A percentile compares a stretch with the other conserved stretches of the same genome.
Evolutionary conservation across 2,888 invertebrate species (phyloP).

Genomic region (Polydesmus complanatus): DNA sequence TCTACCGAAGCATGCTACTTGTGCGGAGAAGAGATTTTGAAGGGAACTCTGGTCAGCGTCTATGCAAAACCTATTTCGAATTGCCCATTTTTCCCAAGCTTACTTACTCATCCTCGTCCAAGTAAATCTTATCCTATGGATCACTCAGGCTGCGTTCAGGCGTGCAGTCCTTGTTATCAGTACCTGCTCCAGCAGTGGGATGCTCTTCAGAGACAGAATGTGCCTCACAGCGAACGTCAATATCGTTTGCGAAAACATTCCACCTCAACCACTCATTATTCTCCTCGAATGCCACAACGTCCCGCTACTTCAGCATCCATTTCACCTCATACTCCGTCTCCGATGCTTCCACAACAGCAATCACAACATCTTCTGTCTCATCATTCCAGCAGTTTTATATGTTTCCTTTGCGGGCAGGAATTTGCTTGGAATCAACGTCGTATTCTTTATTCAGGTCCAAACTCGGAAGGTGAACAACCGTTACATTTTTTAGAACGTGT

Average conservation of each 20-base stretch:
- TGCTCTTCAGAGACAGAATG: constrained; percentile 53
- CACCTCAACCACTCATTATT: constrained; percentile 42
- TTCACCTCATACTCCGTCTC: neutral
- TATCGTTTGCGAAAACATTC: constrained; percentile 67
- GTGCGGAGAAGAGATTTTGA: constrained; percentile 73
- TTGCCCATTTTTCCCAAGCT: constrained; percentile 35
- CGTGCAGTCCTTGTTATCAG: constrained; percentile 69
- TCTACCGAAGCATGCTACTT: constrained; percentile 71
- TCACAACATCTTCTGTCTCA: neutral
- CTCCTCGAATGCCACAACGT: neutral
- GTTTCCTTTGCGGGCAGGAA: constrained; percentile 75
- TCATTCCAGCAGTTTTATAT: constrained; percentile 48
- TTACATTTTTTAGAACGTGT: constrained; percentile 75
- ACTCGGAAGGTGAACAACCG: constrained; percentile 73
- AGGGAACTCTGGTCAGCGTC: constrained; percentile 56
- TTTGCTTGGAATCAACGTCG: constrained; percentile 59
- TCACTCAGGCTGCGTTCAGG: constrained; percentile 56
- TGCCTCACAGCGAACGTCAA: constrained; percentile 60
- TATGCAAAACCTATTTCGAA: constrained; percentile 42
- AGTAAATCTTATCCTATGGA: constrained; percentile 75
- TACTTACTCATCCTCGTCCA: constrained; percentile 63
- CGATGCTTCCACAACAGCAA: neutral
- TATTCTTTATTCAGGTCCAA: constrained; percentile 55
- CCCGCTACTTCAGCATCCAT: neutral
- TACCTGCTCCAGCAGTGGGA: constrained; percentile 81